Percentiles rank a stretch among this genome's conserved stretches.
Evolutionary conservation across 2,113 vertebrate species (phyloP).

Genomic region (Calypte anna): DNA sequence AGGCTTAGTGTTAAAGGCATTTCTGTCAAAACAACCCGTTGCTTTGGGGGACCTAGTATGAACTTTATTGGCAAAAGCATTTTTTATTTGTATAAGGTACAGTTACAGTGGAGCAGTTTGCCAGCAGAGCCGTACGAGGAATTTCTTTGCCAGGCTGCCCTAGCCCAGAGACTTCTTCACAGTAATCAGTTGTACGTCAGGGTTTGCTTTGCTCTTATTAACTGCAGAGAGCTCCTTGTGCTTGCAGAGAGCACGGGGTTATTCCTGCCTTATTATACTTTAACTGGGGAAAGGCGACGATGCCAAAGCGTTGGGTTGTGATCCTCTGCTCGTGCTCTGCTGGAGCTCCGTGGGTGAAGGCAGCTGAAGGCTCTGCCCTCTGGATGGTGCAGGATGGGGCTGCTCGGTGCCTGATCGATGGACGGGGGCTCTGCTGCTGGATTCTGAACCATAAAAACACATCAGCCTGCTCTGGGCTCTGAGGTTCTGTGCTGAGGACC

Average conservation of each 20-base stretch:
- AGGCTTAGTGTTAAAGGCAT: slow-evolving; percentile 67
- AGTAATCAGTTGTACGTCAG: neutral
- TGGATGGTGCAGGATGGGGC: rapidly evolving
- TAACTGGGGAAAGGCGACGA: neutral
- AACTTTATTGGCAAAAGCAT: slow-evolving; percentile 69
- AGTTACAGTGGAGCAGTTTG: slow-evolving; percentile 54
- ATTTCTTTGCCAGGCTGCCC: slow-evolving; percentile 63
- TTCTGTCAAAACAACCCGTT: slow-evolving; percentile 69
- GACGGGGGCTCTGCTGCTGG: neutral
- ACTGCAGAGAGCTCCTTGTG: neutral
- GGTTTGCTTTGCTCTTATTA: neutral
- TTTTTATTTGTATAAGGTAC: slow-evolving; percentile 69
- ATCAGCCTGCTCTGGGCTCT: neutral
- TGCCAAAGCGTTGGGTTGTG: neutral
- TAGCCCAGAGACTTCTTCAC: neutral
- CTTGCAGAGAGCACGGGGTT: neutral
- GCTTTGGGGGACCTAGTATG: slow-evolving; percentile 66
- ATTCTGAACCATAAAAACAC: neutral
- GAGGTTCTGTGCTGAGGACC: neutral
- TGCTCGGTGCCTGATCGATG: neutral
- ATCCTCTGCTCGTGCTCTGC: neutral
- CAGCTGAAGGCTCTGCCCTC: neutral
- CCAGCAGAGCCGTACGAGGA: slow-evolving; percentile 43
- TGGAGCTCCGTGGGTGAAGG: neutral
- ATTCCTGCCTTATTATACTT: neutral